Evolutionary conservation across 2,113 vertebrate species (phyloP).

Genomic region (Dolichotis patagonum): DNA sequence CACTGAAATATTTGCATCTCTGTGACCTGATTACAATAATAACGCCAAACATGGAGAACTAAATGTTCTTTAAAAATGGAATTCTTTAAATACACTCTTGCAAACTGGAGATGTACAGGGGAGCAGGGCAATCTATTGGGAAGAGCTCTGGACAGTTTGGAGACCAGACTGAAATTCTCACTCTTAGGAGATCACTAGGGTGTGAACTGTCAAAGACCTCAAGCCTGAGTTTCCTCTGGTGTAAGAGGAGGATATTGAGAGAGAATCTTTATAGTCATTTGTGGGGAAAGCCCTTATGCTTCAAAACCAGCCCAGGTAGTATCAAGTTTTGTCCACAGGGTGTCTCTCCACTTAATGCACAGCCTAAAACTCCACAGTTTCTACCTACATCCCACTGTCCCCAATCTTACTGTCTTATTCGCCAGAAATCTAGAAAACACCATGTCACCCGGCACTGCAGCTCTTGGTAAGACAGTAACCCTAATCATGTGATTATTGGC

Average conservation of each 20-base stretch:
- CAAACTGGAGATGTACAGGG: not conserved
- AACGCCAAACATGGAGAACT: not conserved
- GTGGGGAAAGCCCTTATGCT: not conserved
- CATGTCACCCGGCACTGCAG: not conserved
- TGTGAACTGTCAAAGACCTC: not conserved
- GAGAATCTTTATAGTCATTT: not conserved
- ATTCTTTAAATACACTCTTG: slow-evolving; percentile 40
- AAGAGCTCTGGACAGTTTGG: not conserved
- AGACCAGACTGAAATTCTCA: not conserved
- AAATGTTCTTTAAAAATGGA: slow-evolving; percentile 27
- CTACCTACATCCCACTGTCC: not conserved
- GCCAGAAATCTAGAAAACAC: not conserved
- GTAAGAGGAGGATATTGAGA: not conserved
- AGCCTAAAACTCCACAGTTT: not conserved
- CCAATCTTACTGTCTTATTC: not conserved
- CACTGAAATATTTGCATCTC: slow-evolving; percentile 27
- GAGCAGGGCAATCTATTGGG: not conserved
- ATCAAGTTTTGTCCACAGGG: not conserved
- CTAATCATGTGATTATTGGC: not conserved
- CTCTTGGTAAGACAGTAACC: not conserved
- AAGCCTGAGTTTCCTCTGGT: not conserved
- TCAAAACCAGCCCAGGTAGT: not conserved
- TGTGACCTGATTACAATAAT: slow-evolving; percentile 58
- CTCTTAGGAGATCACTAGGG: not conserved
- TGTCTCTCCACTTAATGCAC: not conserved